phyloP scores from a whole-genome alignment of 2,797 vertebrate genomes.

The Perodicticus potto region DNA sequence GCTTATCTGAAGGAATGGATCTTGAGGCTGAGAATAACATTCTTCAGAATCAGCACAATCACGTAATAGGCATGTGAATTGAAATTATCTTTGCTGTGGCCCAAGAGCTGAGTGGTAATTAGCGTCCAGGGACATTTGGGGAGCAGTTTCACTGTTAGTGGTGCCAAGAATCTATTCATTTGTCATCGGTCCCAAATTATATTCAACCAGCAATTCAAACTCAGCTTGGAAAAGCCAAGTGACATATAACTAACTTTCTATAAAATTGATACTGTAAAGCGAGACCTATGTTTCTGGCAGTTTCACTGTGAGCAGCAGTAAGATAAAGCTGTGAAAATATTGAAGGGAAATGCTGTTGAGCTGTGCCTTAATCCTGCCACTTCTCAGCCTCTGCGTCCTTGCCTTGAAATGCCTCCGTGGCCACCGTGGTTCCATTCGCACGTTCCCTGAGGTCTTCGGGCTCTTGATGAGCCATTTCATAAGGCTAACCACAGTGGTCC shows the following conservation, averaged over 20 bases:
- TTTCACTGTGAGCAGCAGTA: constrained; percentile 27
- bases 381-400: background rate
- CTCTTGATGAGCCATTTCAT: background rate
- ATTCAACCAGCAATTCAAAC: constrained; percentile 62
- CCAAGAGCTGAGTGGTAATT: constrained; percentile 57
- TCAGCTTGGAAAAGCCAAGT: constrained; percentile 51
- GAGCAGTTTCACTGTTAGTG: constrained; percentile 42
- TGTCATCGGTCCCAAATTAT: background rate
- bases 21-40: constrained; percentile 24
- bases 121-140: constrained; percentile 54
- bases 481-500: too few species aligned
- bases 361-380: constrained; percentile 25
- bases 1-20: constrained; percentile 56
- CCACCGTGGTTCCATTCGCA: background rate
- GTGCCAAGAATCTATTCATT: constrained; percentile 67
- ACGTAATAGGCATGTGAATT: constrained; percentile 60
- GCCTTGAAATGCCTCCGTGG: background rate
- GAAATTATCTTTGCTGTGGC: constrained; percentile 64
- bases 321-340: constrained; percentile 68
- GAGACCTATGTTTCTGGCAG: background rate
- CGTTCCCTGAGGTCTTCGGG: background rate
- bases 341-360: constrained; percentile 29
- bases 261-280: constrained; percentile 35
- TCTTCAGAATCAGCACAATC: constrained; percentile 62
- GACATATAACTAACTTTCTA: constrained; percentile 43